These are phyloP conservation scores for Drosophila suboccidentalis DNA, from an alignment of 2,888 invertebrate genomes.

Conservation along the genomic window DNA sequence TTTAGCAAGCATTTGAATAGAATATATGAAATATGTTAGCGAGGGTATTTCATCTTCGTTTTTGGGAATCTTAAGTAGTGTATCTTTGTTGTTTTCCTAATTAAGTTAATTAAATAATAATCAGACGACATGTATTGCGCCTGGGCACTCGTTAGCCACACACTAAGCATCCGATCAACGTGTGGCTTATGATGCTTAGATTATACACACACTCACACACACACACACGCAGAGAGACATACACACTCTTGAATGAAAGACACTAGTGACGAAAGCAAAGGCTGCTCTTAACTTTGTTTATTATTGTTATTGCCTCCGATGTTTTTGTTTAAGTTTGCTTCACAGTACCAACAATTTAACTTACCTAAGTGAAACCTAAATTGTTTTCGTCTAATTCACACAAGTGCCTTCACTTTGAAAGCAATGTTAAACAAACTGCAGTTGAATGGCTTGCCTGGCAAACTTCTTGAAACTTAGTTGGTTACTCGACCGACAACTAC, in stretches of 20 bases:
- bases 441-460: neutral
- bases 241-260: constrained; percentile 1
- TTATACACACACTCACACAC: constrained; percentile 14
- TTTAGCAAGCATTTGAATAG: too few species aligned
- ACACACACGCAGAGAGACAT: constrained; percentile 6
- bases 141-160: neutral
- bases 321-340: constrained; percentile 32
- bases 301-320: constrained; percentile 5
- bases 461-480: neutral
- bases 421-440: constrained; percentile 19
- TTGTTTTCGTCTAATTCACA: constrained; percentile 6
- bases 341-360: constrained; percentile 28
- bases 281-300: constrained; percentile 16
- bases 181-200: constrained; percentile 7
- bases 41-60: neutral
- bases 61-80: neutral
- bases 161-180: neutral
- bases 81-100: neutral
- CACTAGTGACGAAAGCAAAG: neutral
- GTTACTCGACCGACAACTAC: neutral
- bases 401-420: constrained; percentile 23
- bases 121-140: constrained; percentile 10
- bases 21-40: too few species aligned
- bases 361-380: constrained; percentile 24
- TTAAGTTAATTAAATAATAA: constrained; percentile 8